These are phyloP conservation scores for Idaea dimidiata DNA, from an alignment of 2,888 invertebrate genomes.

Conservation along the genomic window DNA sequence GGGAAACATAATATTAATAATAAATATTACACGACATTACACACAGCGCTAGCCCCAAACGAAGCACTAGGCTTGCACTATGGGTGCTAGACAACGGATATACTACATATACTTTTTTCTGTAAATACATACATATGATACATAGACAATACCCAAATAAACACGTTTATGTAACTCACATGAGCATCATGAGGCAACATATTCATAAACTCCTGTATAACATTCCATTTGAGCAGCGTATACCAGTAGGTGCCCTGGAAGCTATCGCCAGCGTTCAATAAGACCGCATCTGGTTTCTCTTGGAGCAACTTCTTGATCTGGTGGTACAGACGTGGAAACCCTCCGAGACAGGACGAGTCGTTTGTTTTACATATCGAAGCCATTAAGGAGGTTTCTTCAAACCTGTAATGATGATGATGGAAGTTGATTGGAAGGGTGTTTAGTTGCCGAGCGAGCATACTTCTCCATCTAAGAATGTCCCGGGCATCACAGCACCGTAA, in stretches of 20 bases:
- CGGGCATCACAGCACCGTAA: too few species aligned
- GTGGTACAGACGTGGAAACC: conserved; percentile 83
- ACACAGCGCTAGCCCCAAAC: too few species aligned
- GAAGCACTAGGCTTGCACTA: too few species aligned
- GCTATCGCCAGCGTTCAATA: conserved; percentile 91
- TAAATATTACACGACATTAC: too few species aligned
- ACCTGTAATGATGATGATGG: conserved; percentile 63
- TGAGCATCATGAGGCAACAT: conserved; percentile 87
- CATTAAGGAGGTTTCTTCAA: conserved; percentile 79
- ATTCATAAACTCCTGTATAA: conserved; percentile 88
- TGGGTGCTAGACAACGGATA: too few species aligned
- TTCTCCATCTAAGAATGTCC: too few species aligned
- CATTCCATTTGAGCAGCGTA: conserved; percentile 85
- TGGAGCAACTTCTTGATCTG: conserved; percentile 71
- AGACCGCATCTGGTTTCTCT: conserved; percentile 80
- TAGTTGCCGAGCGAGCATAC: too few species aligned
- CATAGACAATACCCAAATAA: too few species aligned
- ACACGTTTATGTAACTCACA: conserved; percentile 73
- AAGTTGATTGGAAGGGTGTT: too few species aligned
- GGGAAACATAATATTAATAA: too few species aligned
- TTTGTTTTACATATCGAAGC: conserved; percentile 78
- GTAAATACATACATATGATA: too few species aligned
- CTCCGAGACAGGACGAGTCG: conserved; percentile 82
- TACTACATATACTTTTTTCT: too few species aligned
- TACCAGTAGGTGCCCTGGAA: conserved; percentile 93